Evolutionary conservation across 1,140 invertebrate species (phyloP), one percentile per base, ranked within the genome.

Genomic region (Drosophila jambulina): DNA sequence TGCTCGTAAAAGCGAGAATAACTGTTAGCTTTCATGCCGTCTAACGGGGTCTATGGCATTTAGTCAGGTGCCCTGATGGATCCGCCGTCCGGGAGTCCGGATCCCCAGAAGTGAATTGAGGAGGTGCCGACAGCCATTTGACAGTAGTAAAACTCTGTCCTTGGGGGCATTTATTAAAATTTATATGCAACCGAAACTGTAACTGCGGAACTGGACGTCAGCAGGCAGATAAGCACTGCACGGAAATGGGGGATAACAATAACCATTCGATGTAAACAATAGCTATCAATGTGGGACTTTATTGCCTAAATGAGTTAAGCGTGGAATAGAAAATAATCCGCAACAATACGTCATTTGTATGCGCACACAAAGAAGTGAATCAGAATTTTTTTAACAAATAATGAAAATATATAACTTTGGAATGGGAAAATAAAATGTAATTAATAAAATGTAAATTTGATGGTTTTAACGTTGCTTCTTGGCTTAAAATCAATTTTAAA

Each of bases 1-100:
- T 70, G 53, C 60, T 77, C 76, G 78, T 87, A 83, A 83, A 83
- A 87, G 63, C 49, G 63, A 21, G 48, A 71, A 84, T 56, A 67
- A 61, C 53, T 80, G 74, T 78, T 69, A 77, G 60, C 54, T 43
- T 32, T 69, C 67, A 69, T 32, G 25, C 43, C 23, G 67, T 23
- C 67, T 49, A 42, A 40, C 32, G 21, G 34, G 56, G 58, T 80
- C 49, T 65, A 40, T 38, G 56, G 48, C 43, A 45, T 68, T 71
- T 71, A 77, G 69, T 62, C 81, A 83, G 81, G 70, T 72, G 70
- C 36, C 43, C n/a, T 36, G 46, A 46, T 34, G 49, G 34, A 78
- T 59, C 23, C 74, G 53, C 43, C 36, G 51, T 15, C 25, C 19
- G 75, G 75, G 63, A 69, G 42, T 29, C 32, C 23, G 59, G 43